These are phyloP conservation scores for Brachypterus glaber DNA, from an alignment of 2,888 invertebrate genomes.

Conservation along the genomic window DNA sequence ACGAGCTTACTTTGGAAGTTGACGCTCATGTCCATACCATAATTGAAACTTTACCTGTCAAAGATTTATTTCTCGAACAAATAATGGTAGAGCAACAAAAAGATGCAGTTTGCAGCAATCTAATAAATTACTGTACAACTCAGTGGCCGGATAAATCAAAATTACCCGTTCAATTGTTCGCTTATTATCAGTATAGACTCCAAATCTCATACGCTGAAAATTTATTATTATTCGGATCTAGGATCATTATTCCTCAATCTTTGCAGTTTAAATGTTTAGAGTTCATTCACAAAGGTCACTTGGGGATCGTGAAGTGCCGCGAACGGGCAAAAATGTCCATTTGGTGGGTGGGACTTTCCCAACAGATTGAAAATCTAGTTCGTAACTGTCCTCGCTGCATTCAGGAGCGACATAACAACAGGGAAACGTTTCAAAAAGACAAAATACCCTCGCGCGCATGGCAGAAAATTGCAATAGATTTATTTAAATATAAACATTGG, in stretches of 20 bases:
- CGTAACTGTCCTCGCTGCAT: conserved; percentile 13
- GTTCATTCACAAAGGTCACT: conserved; percentile 6
- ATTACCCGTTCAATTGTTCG: neutral
- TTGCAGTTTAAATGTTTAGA: conserved; percentile 1
- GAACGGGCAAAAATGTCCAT: neutral
- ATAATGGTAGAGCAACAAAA: conserved; percentile 7
- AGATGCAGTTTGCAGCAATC: conserved; percentile 4
- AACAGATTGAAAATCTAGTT: conserved; percentile 15
- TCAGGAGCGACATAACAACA: conserved; percentile 1
- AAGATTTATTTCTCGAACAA: conserved; percentile 4
- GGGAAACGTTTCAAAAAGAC: conserved; percentile 2
- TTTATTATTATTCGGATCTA: neutral
- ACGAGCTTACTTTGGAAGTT: conserved; percentile 2
- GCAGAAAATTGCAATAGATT: neutral
- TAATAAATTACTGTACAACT: conserved; percentile 1
- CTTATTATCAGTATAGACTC: neutral
- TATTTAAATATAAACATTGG: conserved; percentile 12
- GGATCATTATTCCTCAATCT: conserved; percentile 7
- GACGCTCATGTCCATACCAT: too few species aligned
- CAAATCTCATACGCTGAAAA: neutral
- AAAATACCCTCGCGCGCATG: neutral
- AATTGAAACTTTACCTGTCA: neutral
- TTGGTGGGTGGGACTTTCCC: neutral
- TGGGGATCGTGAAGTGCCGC: conserved; percentile 5
- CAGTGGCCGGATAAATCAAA: neutral